phyloP scores from a whole-genome alignment of 2,888 invertebrate genomes.

The Marronus borbonicus region DNA sequence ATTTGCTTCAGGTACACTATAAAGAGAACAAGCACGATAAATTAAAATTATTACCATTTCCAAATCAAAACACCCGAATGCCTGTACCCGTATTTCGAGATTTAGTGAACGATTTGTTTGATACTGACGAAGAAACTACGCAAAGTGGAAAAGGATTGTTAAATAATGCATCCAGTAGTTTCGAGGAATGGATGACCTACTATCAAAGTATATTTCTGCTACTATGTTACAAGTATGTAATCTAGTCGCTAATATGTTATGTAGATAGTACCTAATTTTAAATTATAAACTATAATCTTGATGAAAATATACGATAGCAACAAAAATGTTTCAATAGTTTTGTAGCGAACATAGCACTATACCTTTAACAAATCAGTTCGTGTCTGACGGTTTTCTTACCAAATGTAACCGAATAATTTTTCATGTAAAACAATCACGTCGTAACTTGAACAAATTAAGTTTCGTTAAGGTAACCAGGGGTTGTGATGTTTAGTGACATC shows the following conservation, averaged over 20 bases:
- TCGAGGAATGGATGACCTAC: background rate
- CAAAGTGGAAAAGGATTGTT: background rate
- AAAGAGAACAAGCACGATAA: background rate
- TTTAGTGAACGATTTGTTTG: slow-evolving; percentile 1
- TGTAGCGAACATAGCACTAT: background rate
- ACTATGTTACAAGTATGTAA: slow-evolving; percentile 18
- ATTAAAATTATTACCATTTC: slow-evolving; percentile 27
- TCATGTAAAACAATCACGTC: no score
- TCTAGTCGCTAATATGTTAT: background rate
- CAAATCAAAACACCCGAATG: background rate
- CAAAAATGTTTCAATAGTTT: background rate
- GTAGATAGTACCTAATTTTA: background rate
- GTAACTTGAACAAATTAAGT: no score
- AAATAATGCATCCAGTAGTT: background rate
- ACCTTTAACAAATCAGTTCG: no score
- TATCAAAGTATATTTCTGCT: background rate
- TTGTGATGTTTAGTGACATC: no score
- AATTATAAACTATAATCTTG: background rate
- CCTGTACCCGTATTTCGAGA: background rate
- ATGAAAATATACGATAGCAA: no score
- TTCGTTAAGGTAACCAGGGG: no score
- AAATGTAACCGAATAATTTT: no score
- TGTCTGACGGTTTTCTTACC: no score
- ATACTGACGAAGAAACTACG: background rate
- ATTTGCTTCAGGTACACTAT: slow-evolving; percentile 30